Evolutionary conservation across 2,888 invertebrate genomes (phyloP), one percentile per base, ranked within the genome.

Genomic region (Cyrtodaria siliqua): DNA sequence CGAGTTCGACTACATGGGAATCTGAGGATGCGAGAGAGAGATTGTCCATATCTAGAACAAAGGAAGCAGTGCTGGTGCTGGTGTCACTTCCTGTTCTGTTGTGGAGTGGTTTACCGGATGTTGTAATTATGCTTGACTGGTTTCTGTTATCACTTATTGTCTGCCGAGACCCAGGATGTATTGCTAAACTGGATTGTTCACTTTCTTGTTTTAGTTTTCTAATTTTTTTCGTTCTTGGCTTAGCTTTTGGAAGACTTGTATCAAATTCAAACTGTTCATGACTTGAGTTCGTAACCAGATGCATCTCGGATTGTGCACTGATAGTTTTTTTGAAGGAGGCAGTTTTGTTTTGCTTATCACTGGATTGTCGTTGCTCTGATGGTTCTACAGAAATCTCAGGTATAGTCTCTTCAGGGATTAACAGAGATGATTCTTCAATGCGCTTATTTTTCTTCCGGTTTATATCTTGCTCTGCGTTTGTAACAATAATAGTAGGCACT

Each of bases 1-100:
- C 75, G 33, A 86, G 56, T 47, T 86, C 83, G 40, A 86, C 76
- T 26, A 86, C 64, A 59, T 75, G 77, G 23, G 77, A 68, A 53
- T 59, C 75, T 14, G 77, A 64, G 4, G 64, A 47, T 24, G 70
- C 52, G 40, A 71, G 64, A n/a, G 69, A 52, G 27, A 81, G 53
- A 24, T 55, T 77, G 20, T 81, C 78, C 52, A 81, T 72, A 42
- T 81, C 78, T 23, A 81, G 23, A n/a, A 75, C 44, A 14, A 75
- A 60, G 26, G 77, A 80, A 12, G 73, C 50, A 67, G 27, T 49
- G 57, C 60, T 56, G n/a, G 33, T 33, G 12, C 33, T 33, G 33
- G 33, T 33, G 4, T 16, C 23, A 47, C 18, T 27, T 40, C 27
- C 24, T 47, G 33, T 50, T 44, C 27, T 33, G 12, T 20, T 63